Evolutionary conservation across 2,888 invertebrate genomes (phyloP), one percentile per base, ranked within the genome.

Genomic region (Clistopyga incitator): DNA sequence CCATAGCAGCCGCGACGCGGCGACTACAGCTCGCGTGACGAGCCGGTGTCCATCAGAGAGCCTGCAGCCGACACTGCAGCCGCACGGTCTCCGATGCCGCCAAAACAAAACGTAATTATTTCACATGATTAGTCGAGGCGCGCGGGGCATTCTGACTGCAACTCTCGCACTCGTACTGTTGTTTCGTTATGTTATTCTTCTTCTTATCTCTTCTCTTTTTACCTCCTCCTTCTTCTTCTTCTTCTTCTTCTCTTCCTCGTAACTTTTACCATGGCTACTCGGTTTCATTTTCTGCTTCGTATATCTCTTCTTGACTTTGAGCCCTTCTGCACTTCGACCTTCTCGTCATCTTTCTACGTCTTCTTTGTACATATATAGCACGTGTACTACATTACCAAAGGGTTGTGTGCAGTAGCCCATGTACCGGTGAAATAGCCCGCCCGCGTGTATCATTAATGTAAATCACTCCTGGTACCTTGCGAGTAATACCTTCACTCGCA

Each of bases 61-160:
- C 59, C 76, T 54, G 77, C 77, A 56, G 84, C 82, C 86, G 79
- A 83, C 84, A 78, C 77, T 59, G 70, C 75, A 64, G 81, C 86
- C 11, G 64, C 71, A 75, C 77, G 79, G 84, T 74, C 80, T 79
- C 81, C 68, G 72, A 81, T 79, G 84, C 88, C 89, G 88, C 90
- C 89, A 89, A 91, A 91, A 91, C 90, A 90, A 91, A 92, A 91
- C 89, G 89, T 90, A 92, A 92, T 92, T 92, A 91, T 92, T 92
- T 92, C 88, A 88, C 90, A 87, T 91, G 92, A 92, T 92, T 92
- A 92, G 91, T 88, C 88, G 90, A 84, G 85, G 85, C 80, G 81
- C 56, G 78, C 52, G 75, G 74, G 56, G 71, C 84, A 82, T 82
- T 82, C 84, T 77, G 84, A 79, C 45, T 79, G 68, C 52, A 77